Percentiles rank a stretch among this genome's conserved stretches.
Evolutionary conservation across 2,888 invertebrate genomes (phyloP).

Genomic region (Hypomecis punctinalis): DNA sequence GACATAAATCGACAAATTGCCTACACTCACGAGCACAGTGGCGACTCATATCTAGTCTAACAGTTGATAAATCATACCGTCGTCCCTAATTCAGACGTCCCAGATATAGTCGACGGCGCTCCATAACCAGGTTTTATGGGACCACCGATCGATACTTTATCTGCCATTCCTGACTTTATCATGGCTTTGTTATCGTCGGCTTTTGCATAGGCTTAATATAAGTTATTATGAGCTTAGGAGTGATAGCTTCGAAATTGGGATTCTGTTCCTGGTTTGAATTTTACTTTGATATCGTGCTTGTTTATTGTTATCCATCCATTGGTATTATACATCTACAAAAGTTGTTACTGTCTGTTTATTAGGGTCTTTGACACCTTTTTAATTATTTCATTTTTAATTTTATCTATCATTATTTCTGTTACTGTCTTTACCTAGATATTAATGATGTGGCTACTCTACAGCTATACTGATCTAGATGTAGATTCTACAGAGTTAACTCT

Average conservation of each 20-base stretch:
- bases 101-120: conserved; percentile 51
- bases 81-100: conserved; percentile 64
- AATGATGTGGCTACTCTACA: no score
- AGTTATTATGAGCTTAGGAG: conserved; percentile 35
- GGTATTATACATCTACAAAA: no score
- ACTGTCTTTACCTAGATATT: no score
- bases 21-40: conserved; percentile 8
- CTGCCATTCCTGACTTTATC: conserved; percentile 42
- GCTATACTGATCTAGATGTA: no score
- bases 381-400: no score
- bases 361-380: no score
- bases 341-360: no score
- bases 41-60: conserved; percentile 25
- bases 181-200: conserved; percentile 47
- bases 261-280: conserved; percentile 9
- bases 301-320: no score
- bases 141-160: conserved; percentile 65
- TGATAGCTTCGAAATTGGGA: conserved; percentile 7
- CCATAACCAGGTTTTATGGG: conserved; percentile 62
- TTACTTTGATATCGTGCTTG: not conserved
- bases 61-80: conserved; percentile 40
- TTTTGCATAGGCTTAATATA: conserved; percentile 53
- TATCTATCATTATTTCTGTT: no score
- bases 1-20: conserved; percentile 28
- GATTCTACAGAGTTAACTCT: no score